Evolutionary conservation across 1,140 invertebrate genomes (phyloP).

Genomic region (Papilio polytes): DNA sequence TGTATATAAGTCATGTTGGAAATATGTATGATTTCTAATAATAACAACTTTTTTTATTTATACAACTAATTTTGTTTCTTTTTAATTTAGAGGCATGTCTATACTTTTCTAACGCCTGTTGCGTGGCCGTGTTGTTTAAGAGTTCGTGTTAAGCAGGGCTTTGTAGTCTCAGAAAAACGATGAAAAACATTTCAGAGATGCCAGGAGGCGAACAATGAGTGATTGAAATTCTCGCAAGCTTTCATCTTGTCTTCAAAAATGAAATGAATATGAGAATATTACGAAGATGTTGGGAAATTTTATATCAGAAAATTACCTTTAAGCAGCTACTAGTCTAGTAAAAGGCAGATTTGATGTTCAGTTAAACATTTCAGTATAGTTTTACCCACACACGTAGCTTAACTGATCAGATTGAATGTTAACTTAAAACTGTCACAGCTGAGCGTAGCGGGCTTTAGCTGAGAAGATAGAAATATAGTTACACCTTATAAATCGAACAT

Average conservation of each 20-base stretch:
- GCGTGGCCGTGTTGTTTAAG: constrained; percentile 31
- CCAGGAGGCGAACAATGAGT: constrained; percentile 28
- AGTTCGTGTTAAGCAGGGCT: constrained; percentile 34
- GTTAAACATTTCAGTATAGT: too few species aligned
- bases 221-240: constrained; percentile 32
- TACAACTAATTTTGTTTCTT: neutral
- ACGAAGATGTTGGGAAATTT: too few species aligned
- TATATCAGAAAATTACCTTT: neutral
- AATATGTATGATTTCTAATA: too few species aligned
- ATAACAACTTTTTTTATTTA: too few species aligned
- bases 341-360: neutral
- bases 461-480: too few species aligned
- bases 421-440: too few species aligned
- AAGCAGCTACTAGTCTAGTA: neutral
- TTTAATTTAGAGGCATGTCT: neutral
- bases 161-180: constrained; percentile 31
- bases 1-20: too few species aligned
- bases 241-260: constrained; percentile 36
- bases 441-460: too few species aligned
- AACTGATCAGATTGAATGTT: too few species aligned
- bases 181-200: constrained; percentile 31
- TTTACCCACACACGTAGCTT: too few species aligned
- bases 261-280: neutral
- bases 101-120: constrained; percentile 30
- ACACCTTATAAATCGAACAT: too few species aligned